phyloP scores from a whole-genome alignment of 2,888 invertebrate genomes.

The Timema podura region DNA sequence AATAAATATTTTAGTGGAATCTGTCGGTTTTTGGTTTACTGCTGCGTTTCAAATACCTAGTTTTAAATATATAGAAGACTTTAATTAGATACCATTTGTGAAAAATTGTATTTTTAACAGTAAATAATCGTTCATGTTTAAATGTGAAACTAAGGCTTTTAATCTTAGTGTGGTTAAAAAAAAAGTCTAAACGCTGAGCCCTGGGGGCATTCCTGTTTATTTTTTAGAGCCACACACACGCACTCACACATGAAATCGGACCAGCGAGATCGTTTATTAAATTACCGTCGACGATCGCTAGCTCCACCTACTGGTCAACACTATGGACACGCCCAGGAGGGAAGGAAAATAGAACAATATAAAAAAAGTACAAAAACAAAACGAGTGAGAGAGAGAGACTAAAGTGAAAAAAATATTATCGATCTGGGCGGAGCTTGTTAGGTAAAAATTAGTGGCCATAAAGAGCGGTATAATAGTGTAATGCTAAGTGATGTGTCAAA shows the following conservation, averaged over 20 bases:
- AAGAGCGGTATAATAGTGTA: background rate
- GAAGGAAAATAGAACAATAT: conserved; percentile 4
- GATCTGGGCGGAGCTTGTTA: conserved; percentile 15
- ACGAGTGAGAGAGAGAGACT: background rate
- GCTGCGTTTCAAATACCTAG: too few species aligned
- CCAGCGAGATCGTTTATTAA: conserved; percentile 23
- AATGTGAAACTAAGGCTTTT: too few species aligned
- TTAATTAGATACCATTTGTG: too few species aligned
- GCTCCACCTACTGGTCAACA: conserved; percentile 22
- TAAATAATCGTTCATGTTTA: too few species aligned
- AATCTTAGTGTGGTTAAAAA: too few species aligned
- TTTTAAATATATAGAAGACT: too few species aligned
- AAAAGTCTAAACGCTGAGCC: too few species aligned
- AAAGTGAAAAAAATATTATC: conserved; percentile 8
- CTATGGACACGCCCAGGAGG: conserved; percentile 14
- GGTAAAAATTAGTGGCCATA: conserved; percentile 17
- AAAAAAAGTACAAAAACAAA: background rate
- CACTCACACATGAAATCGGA: background rate
- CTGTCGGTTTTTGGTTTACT: too few species aligned
- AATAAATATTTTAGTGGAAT: too few species aligned
- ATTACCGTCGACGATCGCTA: conserved; percentile 18
- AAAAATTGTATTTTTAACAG: too few species aligned
- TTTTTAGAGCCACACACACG: background rate
- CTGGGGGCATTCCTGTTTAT: too few species aligned
- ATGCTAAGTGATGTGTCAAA: conserved; percentile 8